Conservation (phyloP, 2,113 vertebrate genomes). For the Taxidea taxus region DNA sequence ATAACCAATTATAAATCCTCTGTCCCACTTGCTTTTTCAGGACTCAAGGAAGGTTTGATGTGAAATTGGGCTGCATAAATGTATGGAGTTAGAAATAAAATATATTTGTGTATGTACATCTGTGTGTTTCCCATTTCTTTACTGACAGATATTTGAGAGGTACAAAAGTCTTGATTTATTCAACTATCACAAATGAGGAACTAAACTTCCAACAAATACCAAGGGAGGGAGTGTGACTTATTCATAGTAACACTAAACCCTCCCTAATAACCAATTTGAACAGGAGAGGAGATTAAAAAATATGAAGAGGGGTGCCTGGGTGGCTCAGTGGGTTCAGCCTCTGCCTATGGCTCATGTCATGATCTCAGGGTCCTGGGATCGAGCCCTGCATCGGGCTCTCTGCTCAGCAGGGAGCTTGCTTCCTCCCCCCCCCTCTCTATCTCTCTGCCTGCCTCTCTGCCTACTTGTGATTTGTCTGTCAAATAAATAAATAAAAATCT, state of each 20-base stretch:
- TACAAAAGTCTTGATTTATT: neutral
- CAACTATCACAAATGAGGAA: neutral
- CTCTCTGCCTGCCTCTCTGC: no score
- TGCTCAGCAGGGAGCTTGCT: no score
- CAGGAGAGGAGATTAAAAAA: neutral
- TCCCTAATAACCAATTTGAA: neutral
- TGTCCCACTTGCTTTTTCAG: neutral
- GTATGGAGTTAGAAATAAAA: neutral
- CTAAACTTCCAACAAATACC: neutral
- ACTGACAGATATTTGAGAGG: neutral
- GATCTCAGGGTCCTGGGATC: no score
- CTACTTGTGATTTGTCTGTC: no score
- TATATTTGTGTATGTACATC: neutral
- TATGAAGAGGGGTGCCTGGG: neutral
- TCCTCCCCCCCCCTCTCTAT: no score
- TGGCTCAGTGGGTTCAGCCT: no score
- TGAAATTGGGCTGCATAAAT: neutral
- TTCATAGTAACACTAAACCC: neutral
- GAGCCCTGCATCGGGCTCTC: no score
- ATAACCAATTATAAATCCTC: neutral
- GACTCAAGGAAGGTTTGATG: neutral
- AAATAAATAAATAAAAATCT: no score
- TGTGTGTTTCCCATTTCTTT: neutral
- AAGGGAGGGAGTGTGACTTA: neutral
- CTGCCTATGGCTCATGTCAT: no score